Evolutionary conservation across 1,140 invertebrate genomes (phyloP), one percentile per base, ranked within the genome.

Genomic region (Neelides sp.): DNA sequence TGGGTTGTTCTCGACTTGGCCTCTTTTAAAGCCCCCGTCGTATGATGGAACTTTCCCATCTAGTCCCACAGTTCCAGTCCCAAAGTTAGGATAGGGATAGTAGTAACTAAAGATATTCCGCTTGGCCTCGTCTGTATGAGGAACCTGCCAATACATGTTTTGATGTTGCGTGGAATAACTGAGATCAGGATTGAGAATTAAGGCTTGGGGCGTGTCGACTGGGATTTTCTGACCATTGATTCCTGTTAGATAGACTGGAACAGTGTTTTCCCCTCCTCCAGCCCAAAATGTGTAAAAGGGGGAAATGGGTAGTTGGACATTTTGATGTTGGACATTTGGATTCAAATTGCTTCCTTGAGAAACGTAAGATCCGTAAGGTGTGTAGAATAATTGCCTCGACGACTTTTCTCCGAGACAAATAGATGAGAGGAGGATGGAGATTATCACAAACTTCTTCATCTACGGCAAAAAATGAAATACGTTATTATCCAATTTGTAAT

Each of bases 381-480:
- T 39, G 35, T 52, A 41, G 26, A 52, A 47, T 34, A 52, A 37
- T 23, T 52, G 50, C 23, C 47, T 52, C 4, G 50, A 44, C 26
- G 50, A 46, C 8, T 44, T 44, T 41, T 52, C 50, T 32, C 43
- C 28, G 27, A 37, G 34, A 20, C 19, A 12, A 2, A 7, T 22
- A n/a, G 23, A 24, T 19, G 19, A 26, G 34, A 45, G 30, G n/a
- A 52, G n/a, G 36, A 52, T 30, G 37, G 8, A 44, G 7, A 30
- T 40, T 52, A 52, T 52, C 44, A 47, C 43, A 47, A 45, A 30
- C 47, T 40, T 52, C 50, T 45, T 30, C 50, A 52, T 52, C 50
- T 52, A 20, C 17, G 7, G 7, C 5, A 10, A 7, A 39, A 39
- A 39, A 39, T n/a, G 19, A 39, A 39, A 8, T 32, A 32, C 30